Percentiles rank a stretch among this genome's conserved stretches.
phyloP scores from a whole-genome alignment of 2,888 invertebrate genomes.

The Acrocyrtus sp. region DNA sequence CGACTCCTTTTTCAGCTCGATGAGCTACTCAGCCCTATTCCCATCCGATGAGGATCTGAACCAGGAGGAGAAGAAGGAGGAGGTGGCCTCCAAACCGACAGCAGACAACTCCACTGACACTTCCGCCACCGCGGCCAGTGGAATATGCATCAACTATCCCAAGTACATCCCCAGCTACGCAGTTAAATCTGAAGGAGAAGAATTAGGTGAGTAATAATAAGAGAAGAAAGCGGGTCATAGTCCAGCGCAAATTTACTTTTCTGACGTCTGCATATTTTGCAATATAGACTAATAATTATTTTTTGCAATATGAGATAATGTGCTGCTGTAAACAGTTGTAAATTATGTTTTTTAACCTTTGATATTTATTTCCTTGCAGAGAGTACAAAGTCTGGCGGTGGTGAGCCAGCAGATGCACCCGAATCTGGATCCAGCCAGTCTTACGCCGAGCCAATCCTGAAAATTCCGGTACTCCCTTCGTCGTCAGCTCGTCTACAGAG shows the following conservation, averaged over 20 bases:
- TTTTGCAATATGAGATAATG: background rate
- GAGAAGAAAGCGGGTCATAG: no score
- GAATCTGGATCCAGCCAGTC: no score
- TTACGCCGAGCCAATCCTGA: slow-evolving; percentile 29
- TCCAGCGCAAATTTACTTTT: no score
- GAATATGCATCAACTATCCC: slow-evolving; percentile 58
- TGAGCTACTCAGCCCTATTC: slow-evolving; percentile 11
- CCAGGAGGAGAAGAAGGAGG: background rate
- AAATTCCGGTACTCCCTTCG: slow-evolving; percentile 33
- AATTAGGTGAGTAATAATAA: no score
- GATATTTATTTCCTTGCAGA: background rate
- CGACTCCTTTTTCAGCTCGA: slow-evolving; percentile 23
- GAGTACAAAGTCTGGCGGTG: background rate
- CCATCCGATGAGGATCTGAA: slow-evolving; percentile 25
- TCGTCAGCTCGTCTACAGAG: slow-evolving; percentile 3
- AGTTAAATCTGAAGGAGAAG: no score
- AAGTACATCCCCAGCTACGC: slow-evolving; percentile 61
- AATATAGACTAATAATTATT: background rate
- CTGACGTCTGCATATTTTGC: background rate
- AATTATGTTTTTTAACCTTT: background rate
- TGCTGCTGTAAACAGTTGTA: background rate
- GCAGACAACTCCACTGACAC: no score
- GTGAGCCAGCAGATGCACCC: background rate
- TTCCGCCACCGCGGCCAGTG: slow-evolving; percentile 3
- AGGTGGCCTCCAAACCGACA: background rate